Conservation (phyloP, 2,888 invertebrate species). For the Diogma glabrata region DNA sequence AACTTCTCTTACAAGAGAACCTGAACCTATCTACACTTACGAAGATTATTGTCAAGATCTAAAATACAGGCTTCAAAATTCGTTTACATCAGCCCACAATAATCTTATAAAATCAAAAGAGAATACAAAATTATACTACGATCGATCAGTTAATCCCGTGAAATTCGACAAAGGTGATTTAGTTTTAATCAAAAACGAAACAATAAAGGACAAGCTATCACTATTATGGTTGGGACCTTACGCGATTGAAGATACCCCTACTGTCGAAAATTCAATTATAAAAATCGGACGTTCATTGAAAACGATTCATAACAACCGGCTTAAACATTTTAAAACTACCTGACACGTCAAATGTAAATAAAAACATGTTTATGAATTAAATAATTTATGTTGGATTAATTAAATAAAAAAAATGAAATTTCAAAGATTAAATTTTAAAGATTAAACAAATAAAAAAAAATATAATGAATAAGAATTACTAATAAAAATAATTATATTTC, state of each 20-base stretch:
- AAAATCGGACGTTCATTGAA: neutral
- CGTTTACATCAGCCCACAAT: neutral
- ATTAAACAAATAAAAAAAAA: too few relatives aligned
- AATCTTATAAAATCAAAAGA: neutral
- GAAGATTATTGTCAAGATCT: neutral
- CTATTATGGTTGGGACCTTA: conserved; percentile 1
- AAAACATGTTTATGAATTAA: too few relatives aligned
- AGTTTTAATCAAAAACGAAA: conserved; percentile 4
- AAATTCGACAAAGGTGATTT: neutral
- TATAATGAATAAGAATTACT: too few relatives aligned
- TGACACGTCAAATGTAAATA: too few relatives aligned
- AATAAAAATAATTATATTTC: too few relatives aligned
- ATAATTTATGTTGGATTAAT: too few relatives aligned
- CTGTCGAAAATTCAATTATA: neutral
- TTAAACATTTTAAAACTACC: neutral
- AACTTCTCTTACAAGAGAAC: neutral
- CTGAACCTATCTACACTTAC: neutral
- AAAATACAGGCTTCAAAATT: neutral
- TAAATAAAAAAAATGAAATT: too few relatives aligned
- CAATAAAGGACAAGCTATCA: neutral
- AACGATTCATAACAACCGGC: neutral
- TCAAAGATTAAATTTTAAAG: too few relatives aligned
- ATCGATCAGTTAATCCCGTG: neutral
- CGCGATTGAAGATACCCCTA: neutral
- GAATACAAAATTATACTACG: neutral